A percentile compares a stretch with the other conserved stretches of the same genome.
Evolutionary conservation across 1,140 invertebrate genomes (phyloP).

Genomic region (Heliconius nattereri): DNA sequence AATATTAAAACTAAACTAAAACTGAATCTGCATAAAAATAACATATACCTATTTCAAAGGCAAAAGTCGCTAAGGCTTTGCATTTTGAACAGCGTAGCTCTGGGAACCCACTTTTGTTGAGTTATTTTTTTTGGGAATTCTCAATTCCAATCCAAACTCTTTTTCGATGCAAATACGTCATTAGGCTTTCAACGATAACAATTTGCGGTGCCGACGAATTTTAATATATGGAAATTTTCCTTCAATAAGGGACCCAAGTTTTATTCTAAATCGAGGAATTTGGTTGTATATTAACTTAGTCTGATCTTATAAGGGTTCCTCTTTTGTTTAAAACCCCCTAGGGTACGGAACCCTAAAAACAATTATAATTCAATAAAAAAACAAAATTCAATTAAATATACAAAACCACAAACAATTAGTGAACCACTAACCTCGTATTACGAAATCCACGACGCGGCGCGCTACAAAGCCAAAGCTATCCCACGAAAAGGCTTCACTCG

Average conservation of each 20-base stretch:
- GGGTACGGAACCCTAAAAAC: too few species aligned
- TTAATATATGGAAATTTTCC: constrained; percentile 64
- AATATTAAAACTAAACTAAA: background rate
- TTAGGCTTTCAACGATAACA: constrained; percentile 58
- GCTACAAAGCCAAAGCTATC: constrained; percentile 35
- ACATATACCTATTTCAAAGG: background rate
- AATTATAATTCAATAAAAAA: too few species aligned
- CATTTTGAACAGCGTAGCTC: constrained; percentile 19
- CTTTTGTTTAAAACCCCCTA: too few species aligned
- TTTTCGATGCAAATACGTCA: constrained; percentile 66
- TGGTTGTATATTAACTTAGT: too few species aligned
- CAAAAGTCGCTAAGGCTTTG: background rate
- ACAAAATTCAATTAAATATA: too few species aligned
- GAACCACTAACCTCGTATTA: constrained; percentile 12
- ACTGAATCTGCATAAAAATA: constrained; percentile 9
- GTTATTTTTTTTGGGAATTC: constrained; percentile 40
- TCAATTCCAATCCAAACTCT: constrained; percentile 48
- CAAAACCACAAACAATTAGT: constrained; percentile 4
- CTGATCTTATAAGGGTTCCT: too few species aligned
- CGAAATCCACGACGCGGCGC: constrained; percentile 5
- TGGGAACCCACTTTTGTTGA: constrained; percentile 30
- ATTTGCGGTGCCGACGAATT: constrained; percentile 58
- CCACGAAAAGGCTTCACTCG: constrained; percentile 37
- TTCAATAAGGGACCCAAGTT: constrained; percentile 35
- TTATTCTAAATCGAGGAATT: constrained; percentile 8